Conservation (phyloP, 2,888 invertebrate genomes). For the Bombylius discolor region DNA sequence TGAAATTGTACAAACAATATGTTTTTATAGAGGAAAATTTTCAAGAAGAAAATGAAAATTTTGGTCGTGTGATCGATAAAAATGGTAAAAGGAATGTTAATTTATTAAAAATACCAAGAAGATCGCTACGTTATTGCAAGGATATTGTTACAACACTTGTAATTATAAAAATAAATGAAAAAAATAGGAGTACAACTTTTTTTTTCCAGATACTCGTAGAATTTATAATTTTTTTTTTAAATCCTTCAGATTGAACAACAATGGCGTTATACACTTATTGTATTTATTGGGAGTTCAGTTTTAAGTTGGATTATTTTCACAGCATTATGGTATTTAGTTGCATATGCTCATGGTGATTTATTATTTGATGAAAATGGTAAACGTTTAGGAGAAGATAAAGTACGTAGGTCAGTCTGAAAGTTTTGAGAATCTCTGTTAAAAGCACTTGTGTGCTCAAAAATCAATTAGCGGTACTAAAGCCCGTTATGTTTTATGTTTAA, state of each 20-base stretch:
- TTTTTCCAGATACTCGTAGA: not conserved
- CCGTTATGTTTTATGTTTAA: too few relatives aligned
- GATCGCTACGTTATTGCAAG: constrained; percentile 60
- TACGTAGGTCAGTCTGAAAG: too few relatives aligned
- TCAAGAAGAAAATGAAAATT: not conserved
- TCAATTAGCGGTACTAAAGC: too few relatives aligned
- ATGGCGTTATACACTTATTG: constrained; percentile 83
- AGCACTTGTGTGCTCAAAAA: too few relatives aligned
- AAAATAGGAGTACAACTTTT: not conserved
- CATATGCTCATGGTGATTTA: constrained; percentile 66
- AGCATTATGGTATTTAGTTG: constrained; percentile 62
- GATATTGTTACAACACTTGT: constrained; percentile 82
- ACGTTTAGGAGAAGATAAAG: constrained; percentile 35
- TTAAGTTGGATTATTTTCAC: constrained; percentile 69
- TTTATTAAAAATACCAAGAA: constrained; percentile 39
- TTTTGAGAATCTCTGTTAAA: too few relatives aligned
- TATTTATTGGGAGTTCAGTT: constrained; percentile 76
- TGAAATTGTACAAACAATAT: too few relatives aligned
- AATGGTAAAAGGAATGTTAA: constrained; percentile 31
- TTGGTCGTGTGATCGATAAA: constrained; percentile 28
- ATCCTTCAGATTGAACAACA: constrained; percentile 44
- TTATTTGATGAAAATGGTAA: constrained; percentile 41
- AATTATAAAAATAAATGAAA: constrained; percentile 42
- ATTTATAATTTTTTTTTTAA: constrained; percentile 42
- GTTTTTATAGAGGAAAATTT: too few relatives aligned